A percentile compares a stretch with the other conserved stretches of the same genome.
phyloP scores from a whole-genome alignment of 2,888 invertebrate species.

The Vesta saturnalis region DNA sequence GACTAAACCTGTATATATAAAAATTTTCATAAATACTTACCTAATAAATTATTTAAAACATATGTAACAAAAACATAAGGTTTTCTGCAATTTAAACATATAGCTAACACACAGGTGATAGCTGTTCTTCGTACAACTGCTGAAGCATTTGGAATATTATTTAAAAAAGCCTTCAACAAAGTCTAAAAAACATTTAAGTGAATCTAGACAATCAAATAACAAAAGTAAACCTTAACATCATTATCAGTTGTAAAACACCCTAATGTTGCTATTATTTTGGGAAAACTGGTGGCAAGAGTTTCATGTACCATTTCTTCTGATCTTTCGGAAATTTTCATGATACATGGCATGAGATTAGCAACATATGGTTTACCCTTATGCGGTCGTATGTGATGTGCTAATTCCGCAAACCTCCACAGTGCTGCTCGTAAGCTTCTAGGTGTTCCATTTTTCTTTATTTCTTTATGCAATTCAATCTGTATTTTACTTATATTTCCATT shows the following conservation, averaged over 20 bases:
- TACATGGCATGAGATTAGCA: slow-evolving; percentile 76
- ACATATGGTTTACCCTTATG: slow-evolving; percentile 83
- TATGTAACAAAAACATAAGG: slow-evolving; percentile 72
- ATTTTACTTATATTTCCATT: slow-evolving; percentile 77
- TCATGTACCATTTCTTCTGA: slow-evolving; percentile 78
- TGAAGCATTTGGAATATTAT: slow-evolving; percentile 70
- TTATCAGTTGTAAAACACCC: slow-evolving; percentile 77
- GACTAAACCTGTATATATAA: too few relatives aligned
- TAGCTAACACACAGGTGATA: slow-evolving; percentile 80
- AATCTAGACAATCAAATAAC: background rate
- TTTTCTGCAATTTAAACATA: slow-evolving; percentile 83
- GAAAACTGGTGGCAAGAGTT: slow-evolving; percentile 70
- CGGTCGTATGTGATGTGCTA: slow-evolving; percentile 79
- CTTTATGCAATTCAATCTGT: slow-evolving; percentile 82
- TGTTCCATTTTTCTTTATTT: slow-evolving; percentile 81
- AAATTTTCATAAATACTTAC: slow-evolving; percentile 59
- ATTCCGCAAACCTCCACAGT: slow-evolving; percentile 78
- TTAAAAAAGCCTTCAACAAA: slow-evolving; percentile 73
- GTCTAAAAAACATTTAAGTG: slow-evolving; percentile 62
- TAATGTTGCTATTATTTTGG: slow-evolving; percentile 72
- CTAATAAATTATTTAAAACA: slow-evolving; percentile 72
- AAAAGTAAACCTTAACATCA: slow-evolving; percentile 69
- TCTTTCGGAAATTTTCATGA: slow-evolving; percentile 76
- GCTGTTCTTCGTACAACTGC: slow-evolving; percentile 85
- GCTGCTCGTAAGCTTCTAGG: slow-evolving; percentile 79